These are phyloP conservation scores for Acanthosepion esculentum DNA, from an alignment of 2,888 invertebrate genomes.

Conservation along the genomic window DNA sequence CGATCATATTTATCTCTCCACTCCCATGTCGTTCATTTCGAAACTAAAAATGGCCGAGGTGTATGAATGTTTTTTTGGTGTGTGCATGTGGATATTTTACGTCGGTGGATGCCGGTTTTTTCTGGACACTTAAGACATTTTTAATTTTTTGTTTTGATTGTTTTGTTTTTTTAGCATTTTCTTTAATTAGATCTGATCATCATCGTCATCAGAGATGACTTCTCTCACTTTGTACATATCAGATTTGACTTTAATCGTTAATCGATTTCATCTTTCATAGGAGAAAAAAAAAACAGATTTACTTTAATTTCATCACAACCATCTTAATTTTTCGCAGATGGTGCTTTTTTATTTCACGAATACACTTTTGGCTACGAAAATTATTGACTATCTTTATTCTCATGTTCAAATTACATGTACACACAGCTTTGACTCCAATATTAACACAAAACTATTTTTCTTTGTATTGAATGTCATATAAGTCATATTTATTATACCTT, in stretches of 20 bases:
- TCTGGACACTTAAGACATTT: not conserved
- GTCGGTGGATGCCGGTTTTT: not conserved
- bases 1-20: not conserved
- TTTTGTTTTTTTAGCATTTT: not conserved
- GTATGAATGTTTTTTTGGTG: not conserved
- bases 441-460: no score
- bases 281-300: not conserved
- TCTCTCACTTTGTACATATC: not conserved
- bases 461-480: no score
- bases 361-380: not conserved
- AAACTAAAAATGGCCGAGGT: constrained; percentile 14
- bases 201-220: not conserved
- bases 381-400: not conserved
- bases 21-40: not conserved
- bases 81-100: not conserved
- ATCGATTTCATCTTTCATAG: not conserved
- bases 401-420: not conserved
- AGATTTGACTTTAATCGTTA: not conserved
- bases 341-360: not conserved
- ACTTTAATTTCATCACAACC: not conserved
- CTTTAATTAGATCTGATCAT: not conserved
- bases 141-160: no score
- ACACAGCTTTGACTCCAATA: no score
- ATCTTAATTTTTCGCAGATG: not conserved
- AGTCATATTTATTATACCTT: no score